Percentiles rank a stretch among this genome's conserved stretches.
Evolutionary conservation across 2,797 vertebrate genomes (phyloP).

Genomic region (Acanthurus lineatus): DNA sequence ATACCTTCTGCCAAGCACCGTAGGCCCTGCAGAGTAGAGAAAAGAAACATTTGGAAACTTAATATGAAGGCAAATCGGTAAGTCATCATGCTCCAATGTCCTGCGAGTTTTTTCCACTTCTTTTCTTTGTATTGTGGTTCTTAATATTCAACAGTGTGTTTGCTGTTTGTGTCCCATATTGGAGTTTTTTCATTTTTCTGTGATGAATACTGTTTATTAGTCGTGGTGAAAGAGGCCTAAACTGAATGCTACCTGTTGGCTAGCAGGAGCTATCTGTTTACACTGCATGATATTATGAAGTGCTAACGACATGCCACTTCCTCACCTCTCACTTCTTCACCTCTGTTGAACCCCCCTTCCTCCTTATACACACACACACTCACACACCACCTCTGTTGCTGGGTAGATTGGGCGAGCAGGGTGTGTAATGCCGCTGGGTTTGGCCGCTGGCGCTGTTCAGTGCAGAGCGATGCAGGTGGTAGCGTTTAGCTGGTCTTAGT

Average conservation of each 20-base stretch:
- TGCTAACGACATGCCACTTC: conserved; percentile 65
- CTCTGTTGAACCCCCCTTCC: conserved; percentile 29
- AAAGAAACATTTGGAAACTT: conserved; percentile 70
- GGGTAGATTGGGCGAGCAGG: conserved; percentile 69
- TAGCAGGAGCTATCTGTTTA: conserved; percentile 58
- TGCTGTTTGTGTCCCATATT: conserved; percentile 3
- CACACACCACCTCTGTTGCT: conserved; percentile 69
- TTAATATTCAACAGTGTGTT: conserved; percentile 11
- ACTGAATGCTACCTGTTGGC: conserved; percentile 59
- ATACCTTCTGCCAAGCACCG: conserved; percentile 65
- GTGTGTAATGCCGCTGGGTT: conserved; percentile 43
- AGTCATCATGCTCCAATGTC: conserved; percentile 60
- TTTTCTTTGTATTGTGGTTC: conserved; percentile 37
- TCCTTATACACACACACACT: conserved; percentile 4
- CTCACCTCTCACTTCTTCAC: conserved; percentile 69
- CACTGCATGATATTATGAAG: conserved; percentile 49
- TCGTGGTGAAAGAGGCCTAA: conserved; percentile 42
- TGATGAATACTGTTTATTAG: conserved; percentile 43
- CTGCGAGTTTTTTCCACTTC: conserved; percentile 22
- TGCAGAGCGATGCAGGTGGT: conserved; percentile 64
- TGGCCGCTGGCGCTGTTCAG: conserved; percentile 44
- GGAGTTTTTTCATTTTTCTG: not conserved
- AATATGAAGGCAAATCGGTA: conserved; percentile 72
- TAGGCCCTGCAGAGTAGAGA: conserved; percentile 65
- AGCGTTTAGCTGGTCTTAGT: conserved; percentile 58